A percentile compares a stretch with the other conserved stretches of the same genome.
Evolutionary conservation across 1,140 invertebrate species (phyloP).

Genomic region (Lamellibrachia luymesi): DNA sequence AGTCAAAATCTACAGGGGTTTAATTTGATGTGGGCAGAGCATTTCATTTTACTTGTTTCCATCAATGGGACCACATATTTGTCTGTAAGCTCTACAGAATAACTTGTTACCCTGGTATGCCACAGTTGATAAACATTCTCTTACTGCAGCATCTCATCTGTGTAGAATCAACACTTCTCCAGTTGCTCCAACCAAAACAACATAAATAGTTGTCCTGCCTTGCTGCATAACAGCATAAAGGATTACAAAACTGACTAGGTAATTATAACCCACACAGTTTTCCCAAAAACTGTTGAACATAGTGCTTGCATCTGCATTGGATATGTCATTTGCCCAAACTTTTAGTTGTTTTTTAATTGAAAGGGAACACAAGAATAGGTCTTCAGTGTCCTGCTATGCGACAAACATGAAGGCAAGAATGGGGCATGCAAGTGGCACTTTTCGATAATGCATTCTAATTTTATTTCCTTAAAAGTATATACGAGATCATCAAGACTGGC

Average conservation of each 20-base stretch:
- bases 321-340: background rate
- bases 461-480: background rate
- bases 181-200: no score
- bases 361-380: background rate
- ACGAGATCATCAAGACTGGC: background rate
- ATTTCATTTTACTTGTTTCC: no score
- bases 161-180: no score
- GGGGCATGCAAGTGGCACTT: background rate
- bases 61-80: background rate
- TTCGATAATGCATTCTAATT: background rate
- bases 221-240: background rate
- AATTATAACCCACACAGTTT: background rate
- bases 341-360: no score
- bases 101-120: background rate
- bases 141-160: no score
- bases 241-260: background rate
- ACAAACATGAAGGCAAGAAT: background rate
- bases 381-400: background rate
- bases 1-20: background rate
- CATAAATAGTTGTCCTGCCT: no score
- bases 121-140: background rate
- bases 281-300: background rate
- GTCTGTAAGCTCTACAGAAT: background rate
- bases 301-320: background rate
- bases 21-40: no score